A percentile compares a stretch with the other conserved stretches of the same genome.
Evolutionary conservation across 2,888 invertebrate species (phyloP).

Genomic region (Nymphalis c-album): DNA sequence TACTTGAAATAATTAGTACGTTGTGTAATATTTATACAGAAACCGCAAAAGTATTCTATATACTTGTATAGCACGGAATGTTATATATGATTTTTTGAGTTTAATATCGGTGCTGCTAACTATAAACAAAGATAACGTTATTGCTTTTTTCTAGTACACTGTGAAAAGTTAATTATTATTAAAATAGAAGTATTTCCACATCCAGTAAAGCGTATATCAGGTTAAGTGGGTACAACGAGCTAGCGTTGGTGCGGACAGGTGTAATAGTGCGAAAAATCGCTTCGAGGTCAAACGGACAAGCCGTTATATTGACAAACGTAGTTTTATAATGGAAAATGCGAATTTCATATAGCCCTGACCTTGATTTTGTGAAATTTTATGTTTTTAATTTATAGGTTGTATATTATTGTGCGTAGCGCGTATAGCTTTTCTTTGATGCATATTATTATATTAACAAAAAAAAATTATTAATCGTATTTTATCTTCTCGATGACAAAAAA

Average conservation of each 20-base stretch:
- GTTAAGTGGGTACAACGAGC: slow-evolving; percentile 41
- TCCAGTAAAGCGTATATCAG: slow-evolving; percentile 44
- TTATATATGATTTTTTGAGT: too few species aligned
- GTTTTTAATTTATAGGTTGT: neutral
- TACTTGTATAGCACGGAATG: too few species aligned
- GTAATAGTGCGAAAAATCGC: slow-evolving; percentile 79
- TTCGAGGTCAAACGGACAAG: slow-evolving; percentile 56
- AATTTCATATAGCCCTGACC: neutral
- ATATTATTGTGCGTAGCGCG: too few species aligned
- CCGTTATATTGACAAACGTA: slow-evolving; percentile 24
- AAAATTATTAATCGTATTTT: too few species aligned
- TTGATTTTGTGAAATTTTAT: neutral
- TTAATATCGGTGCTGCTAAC: neutral
- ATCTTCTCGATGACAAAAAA: too few species aligned
- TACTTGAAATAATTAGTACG: too few species aligned
- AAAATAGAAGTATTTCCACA: slow-evolving; percentile 31
- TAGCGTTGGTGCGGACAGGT: slow-evolving; percentile 69
- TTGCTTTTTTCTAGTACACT: neutral
- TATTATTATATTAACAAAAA: too few species aligned
- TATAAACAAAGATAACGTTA: neutral
- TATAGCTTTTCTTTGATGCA: too few species aligned
- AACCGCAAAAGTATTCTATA: too few species aligned
- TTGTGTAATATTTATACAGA: too few species aligned
- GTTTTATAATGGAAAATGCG: slow-evolving; percentile 1
- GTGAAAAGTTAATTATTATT: neutral